Percentiles rank a stretch among this genome's conserved stretches.
Conservation (phyloP, 2,888 invertebrate genomes). For the Chalcosyrphus nemorum region DNA sequence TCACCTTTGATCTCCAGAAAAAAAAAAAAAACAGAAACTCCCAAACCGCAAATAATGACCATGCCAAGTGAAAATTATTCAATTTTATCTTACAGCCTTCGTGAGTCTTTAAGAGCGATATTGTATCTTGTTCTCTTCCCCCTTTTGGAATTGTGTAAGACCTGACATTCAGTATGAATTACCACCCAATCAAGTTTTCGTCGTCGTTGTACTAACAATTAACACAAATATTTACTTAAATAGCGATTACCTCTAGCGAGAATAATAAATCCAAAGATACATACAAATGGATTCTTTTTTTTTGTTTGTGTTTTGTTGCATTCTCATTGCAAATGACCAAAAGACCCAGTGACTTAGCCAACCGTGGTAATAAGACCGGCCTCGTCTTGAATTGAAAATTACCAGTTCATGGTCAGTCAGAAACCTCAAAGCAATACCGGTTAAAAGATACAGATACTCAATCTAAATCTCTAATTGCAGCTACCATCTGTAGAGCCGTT, state of each 20-base stretch:
- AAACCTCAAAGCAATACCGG: neutral
- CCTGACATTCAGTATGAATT: constrained; percentile 25
- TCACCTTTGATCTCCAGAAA: constrained; percentile 14
- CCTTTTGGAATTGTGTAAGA: neutral
- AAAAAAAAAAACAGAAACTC: neutral
- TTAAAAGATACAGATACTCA: neutral
- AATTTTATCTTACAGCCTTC: constrained; percentile 2
- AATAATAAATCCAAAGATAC: neutral
- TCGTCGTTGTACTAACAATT: constrained; percentile 6
- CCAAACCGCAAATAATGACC: constrained; percentile 11
- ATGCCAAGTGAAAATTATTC: constrained; percentile 1
- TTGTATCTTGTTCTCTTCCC: neutral
- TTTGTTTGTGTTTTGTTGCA: neutral
- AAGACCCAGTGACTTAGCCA: neutral
- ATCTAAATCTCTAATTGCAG: constrained; percentile 74
- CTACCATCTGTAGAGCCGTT: constrained; percentile 87
- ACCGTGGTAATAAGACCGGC: neutral
- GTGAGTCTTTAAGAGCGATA: neutral
- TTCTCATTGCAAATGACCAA: constrained; percentile 21
- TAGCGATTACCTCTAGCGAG: neutral
- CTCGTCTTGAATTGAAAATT: constrained; percentile 7
- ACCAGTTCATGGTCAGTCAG: constrained; percentile 26
- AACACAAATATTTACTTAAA: constrained; percentile 28
- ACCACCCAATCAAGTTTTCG: neutral
- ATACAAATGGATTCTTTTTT: too few species aligned